Evolutionary conservation across 2,797 vertebrate genomes (phyloP).

Genomic region (Ptychobarbus kaznakovi): DNA sequence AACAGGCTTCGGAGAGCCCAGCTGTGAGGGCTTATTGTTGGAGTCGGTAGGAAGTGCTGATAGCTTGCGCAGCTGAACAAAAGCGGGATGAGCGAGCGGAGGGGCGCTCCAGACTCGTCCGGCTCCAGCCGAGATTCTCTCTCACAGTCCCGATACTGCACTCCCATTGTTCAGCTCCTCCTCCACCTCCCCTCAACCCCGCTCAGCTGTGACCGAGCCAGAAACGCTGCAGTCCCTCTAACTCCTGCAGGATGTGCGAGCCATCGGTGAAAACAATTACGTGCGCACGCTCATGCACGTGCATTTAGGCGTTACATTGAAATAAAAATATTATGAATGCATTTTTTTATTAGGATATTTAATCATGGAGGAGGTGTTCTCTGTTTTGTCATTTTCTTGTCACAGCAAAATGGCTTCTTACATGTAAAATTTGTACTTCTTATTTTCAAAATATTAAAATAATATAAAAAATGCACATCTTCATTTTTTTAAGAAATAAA

Average conservation of each 20-base stretch:
- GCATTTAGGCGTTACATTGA: background rate
- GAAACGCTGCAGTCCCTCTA: conserved; percentile 46
- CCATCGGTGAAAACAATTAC: conserved; percentile 60
- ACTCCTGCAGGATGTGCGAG: conserved; percentile 45
- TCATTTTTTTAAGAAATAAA: background rate
- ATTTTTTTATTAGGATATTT: background rate
- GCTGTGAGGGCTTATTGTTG: conserved; percentile 90
- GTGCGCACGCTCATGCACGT: background rate
- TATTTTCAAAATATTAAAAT: background rate
- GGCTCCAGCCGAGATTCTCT: conserved; percentile 89
- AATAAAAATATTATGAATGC: background rate
- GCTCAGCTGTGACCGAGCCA: conserved; percentile 82
- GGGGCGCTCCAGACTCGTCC: conserved; percentile 86
- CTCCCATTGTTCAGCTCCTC: conserved; percentile 82
- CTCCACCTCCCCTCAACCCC: conserved; percentile 65
- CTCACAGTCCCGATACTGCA: conserved; percentile 85
- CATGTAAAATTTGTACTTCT: background rate
- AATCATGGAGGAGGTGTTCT: background rate
- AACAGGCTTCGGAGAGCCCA: conserved; percentile 88
- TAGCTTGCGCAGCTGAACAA: conserved; percentile 91
- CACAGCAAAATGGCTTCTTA: background rate
- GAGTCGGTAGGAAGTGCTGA: conserved; percentile 90
- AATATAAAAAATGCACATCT: background rate
- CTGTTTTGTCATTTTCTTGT: background rate
- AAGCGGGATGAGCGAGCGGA: conserved; percentile 87